Conservation (phyloP, 1,140 invertebrate genomes). For the Ceratina australensis region DNA sequence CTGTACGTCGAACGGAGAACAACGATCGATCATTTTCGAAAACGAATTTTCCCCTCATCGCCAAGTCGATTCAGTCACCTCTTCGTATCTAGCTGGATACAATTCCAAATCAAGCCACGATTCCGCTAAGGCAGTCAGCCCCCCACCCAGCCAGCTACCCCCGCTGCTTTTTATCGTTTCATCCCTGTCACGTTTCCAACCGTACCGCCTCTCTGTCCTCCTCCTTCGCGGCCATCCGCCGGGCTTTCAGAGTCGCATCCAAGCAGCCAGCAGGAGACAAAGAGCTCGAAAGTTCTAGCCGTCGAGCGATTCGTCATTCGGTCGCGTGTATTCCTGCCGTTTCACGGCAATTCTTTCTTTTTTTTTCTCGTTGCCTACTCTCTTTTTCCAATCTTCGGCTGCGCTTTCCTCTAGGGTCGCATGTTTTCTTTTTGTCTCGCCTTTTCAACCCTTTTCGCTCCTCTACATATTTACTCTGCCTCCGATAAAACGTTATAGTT, state of each 20-base stretch:
- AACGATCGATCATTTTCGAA: neutral
- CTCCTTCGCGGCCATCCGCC: neutral
- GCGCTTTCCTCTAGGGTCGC: neutral
- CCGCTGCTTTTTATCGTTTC: slow-evolving; percentile 27
- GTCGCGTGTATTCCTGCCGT: slow-evolving; percentile 19
- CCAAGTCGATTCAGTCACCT: slow-evolving; percentile 2
- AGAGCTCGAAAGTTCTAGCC: slow-evolving; percentile 41
- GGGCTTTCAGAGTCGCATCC: neutral
- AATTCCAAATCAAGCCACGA: slow-evolving; percentile 34
- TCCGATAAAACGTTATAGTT: neutral
- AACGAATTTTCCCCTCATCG: neutral
- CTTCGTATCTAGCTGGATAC: slow-evolving; percentile 26
- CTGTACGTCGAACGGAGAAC: neutral
- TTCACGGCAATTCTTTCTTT: neutral
- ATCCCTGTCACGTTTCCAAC: slow-evolving; percentile 32
- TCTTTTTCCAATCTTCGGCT: neutral
- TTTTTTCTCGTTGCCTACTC: neutral
- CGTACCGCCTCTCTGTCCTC: slow-evolving; percentile 6
- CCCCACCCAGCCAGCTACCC: neutral
- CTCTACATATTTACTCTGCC: neutral
- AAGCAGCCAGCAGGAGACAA: slow-evolving; percentile 29
- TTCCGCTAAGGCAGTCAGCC: neutral
- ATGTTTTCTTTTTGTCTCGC: slow-evolving; percentile 25
- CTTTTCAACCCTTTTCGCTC: neutral
- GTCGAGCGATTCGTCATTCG: slow-evolving; percentile 37